Evolutionary conservation across 2,113 vertebrate genomes (phyloP), one percentile per base, ranked within the genome.

Genomic region (Oreotragus oreotragus): DNA sequence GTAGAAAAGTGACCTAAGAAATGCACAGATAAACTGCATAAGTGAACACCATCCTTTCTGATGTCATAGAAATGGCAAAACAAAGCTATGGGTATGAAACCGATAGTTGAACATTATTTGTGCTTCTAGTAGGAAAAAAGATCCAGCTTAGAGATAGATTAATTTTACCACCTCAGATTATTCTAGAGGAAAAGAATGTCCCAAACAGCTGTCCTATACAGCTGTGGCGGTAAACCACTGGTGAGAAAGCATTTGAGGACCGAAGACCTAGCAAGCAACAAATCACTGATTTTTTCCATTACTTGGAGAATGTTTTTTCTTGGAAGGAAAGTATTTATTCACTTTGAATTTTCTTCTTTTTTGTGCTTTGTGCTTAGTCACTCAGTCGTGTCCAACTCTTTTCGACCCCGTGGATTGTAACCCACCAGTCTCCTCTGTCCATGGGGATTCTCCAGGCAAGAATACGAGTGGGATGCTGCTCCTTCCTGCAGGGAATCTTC

Each of bases 1-100:
- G 57, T 47, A 60, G n/a, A 88, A 86, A 70, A 51, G 49, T 83
- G 33, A 79, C 12, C 45, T 96, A 79, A 90, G 66, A 90, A 91
- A 77, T 33, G 23, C n/a, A 28, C 39, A 73, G 47, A 36, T 19
- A 66, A 47, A 53, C 17, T 28, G 15, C 28, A 4, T n/a, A 66
- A 49, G 57, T 45, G 27, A 90, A 25, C 19, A 10, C 15, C 15
- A 43, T 47, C n/a, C 73, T 77, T 21, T 36, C 47, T 80, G 53
- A 88, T 43, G 19, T 28, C 11, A 2, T 66, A 16, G 19, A 77
- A 43, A 91, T 70, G 33, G n/a, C 43, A 51, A 86, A 12, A 96
- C 11, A 62, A 84, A 51, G 13, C 47, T 13, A 0, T 23, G 80
- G 21, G 28, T 49, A 28, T 39, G 36, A 94, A 94, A 58, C 33